Base-by-base conservation (phyloP, 2,113 vertebrate species). In the Xiphophorus couchianus region DNA sequence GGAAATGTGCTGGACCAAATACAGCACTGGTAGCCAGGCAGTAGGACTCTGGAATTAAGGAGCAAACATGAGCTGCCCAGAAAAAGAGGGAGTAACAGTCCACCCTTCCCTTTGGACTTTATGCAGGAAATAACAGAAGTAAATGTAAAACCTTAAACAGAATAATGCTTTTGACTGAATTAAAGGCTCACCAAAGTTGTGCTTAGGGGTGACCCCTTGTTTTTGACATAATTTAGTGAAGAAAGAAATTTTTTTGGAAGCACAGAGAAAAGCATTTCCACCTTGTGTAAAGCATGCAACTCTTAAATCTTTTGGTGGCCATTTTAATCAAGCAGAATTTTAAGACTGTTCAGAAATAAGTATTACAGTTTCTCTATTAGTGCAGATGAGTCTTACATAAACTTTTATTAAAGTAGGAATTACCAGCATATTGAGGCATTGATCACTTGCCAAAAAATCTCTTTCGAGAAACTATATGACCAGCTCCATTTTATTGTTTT, bases 401-500 rank as follows among this genome's bases (percentile, higher is more conserved):
- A 28, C 25, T 27, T 66, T 67, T n/a, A 69, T 44, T 14, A 62
- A 74, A 74, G 17, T 31, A 61, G 6, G 22, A 76, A 44, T 71
- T 6, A n/a, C 51, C 51, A 22, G 35, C 27, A 35, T 66, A 37
- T 31, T 51, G 22, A 69, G 66, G 29, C 28, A 72, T 51, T 77
- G 31, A 75, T 31, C 6, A 1, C 13, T 68, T 62, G 48, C 51
- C 31, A 77, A 74, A 77, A 79, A 35, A 61, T 71, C 25, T 67
- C 33, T 68, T 48, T 0, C 0, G 2, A 60, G 35, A 67, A 66
- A 51, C 65, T 22, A 75, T 22, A 25, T n/a, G 5, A 68, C 5
- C 31, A 10, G 51, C 31, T 54, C 31, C 73, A 33, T 51, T 79
- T 61, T 44, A 74, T 66, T 80, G 68, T 84, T 78, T 76, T 12